Evolutionary conservation across 2,888 invertebrate species (phyloP).

Genomic region (Eupithecia tripunctaria): DNA sequence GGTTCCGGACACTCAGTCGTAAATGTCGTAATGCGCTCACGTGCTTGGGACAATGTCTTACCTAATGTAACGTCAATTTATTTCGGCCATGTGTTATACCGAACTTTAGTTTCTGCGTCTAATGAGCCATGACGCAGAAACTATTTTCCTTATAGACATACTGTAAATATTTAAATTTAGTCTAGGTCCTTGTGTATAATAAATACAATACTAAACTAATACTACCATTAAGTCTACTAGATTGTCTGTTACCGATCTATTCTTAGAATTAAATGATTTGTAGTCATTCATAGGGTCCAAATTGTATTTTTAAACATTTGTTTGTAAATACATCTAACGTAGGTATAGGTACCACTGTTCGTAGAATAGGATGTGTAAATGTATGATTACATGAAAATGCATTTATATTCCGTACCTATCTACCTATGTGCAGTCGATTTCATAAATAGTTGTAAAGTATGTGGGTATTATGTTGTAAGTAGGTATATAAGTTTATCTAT

Average conservation of each 20-base stretch:
- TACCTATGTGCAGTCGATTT: neutral
- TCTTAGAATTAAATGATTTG: slow-evolving; percentile 12
- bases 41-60: neutral
- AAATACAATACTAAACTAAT: neutral
- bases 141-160: slow-evolving; percentile 46
- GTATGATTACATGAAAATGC: slow-evolving; percentile 20
- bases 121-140: slow-evolving; percentile 76
- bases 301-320: slow-evolving; percentile 40
- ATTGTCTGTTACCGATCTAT: slow-evolving; percentile 8
- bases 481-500: neutral
- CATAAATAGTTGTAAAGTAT: neutral
- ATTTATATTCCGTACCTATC: slow-evolving; percentile 27
- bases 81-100: slow-evolving; percentile 4
- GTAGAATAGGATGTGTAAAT: neutral
- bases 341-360: neutral
- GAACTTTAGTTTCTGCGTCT: slow-evolving; percentile 69
- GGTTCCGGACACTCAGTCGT: neutral
- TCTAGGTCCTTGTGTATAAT: slow-evolving; percentile 1
- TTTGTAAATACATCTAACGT: neutral
- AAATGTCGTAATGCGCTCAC: neutral
- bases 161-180: slow-evolving; percentile 38
- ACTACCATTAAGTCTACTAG: neutral
- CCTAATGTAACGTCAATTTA: slow-evolving; percentile 7
- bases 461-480: neutral
- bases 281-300: slow-evolving; percentile 61